phyloP scores from a whole-genome alignment of 1,140 invertebrate species.

The Drosophila micromelanica region DNA sequence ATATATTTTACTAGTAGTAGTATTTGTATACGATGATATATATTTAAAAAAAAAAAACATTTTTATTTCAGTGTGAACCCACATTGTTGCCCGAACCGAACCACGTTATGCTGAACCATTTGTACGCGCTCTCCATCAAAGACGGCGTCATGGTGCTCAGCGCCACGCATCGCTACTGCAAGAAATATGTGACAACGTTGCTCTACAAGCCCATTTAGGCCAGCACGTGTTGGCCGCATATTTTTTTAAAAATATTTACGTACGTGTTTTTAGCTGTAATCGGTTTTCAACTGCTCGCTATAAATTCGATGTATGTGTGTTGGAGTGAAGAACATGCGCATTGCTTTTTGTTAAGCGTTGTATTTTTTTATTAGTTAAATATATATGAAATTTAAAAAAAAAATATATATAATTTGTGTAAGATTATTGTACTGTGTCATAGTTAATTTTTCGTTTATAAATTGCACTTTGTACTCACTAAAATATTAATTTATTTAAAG shows the following conservation, averaged over 20 bases:
- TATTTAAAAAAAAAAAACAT: conserved; percentile 26
- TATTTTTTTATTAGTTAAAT: conserved; percentile 73
- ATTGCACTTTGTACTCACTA: conserved; percentile 21
- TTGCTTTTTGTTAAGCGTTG: conserved; percentile 67
- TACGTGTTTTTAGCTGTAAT: conserved; percentile 45
- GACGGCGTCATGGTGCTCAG: conserved; percentile 99
- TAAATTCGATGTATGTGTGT: conserved; percentile 19
- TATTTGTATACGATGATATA: neutral
- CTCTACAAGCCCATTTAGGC: conserved; percentile 98
- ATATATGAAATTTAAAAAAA: conserved; percentile 71
- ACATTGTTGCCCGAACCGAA: conserved; percentile 99
- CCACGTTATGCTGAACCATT: conserved; percentile 99
- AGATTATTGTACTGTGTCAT: conserved; percentile 75
- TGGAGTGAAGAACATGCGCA: conserved; percentile 15
- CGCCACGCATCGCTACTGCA: conserved; percentile 98
- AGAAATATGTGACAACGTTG: conserved; percentile 99
- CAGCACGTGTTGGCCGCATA: neutral
- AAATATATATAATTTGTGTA: conserved; percentile 59
- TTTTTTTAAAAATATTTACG: conserved; percentile 30
- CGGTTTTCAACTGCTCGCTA: conserved; percentile 31
- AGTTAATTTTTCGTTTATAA: conserved; percentile 8
- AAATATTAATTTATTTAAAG: conserved; percentile 47
- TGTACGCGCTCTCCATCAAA: conserved; percentile 99
- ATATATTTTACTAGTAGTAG: too few relatives aligned
- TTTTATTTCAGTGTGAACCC: conserved; percentile 94